phyloP scores from a whole-genome alignment of 2,113 vertebrate genomes.

The Phrynocephalus versicolor region DNA sequence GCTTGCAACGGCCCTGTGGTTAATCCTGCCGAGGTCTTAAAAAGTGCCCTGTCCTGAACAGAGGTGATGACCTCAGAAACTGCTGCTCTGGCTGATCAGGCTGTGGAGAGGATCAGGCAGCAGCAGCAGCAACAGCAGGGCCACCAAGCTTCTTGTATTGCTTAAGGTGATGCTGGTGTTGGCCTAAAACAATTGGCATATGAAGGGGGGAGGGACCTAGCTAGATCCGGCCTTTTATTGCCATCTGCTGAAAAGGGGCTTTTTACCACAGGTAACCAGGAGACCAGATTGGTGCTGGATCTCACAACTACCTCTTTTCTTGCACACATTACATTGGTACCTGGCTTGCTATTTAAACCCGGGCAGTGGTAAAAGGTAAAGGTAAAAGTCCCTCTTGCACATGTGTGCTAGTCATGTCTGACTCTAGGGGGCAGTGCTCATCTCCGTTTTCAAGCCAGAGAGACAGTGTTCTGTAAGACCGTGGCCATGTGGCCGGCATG shows the following conservation, averaged over 20 bases:
- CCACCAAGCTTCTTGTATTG: not conserved
- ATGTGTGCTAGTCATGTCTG: too few relatives aligned
- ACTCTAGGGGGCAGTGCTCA: too few relatives aligned
- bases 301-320: not conserved
- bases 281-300: not conserved
- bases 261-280: not conserved
- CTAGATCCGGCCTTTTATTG: not conserved
- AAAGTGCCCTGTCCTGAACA: not conserved
- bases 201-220: not conserved
- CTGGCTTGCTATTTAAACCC: too few relatives aligned
- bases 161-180: not conserved
- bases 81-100: not conserved
- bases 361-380: too few relatives aligned
- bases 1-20: not conserved
- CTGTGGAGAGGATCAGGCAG: slow-evolving; percentile 11
- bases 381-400: too few relatives aligned
- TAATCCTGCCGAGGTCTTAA: not conserved
- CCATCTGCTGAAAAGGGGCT: not conserved
- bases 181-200: not conserved
- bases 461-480: too few relatives aligned
- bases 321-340: too few relatives aligned
- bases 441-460: too few relatives aligned
- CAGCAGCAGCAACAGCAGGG: fast-evolving
- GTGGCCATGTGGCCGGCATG: too few relatives aligned
- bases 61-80: slow-evolving; percentile 13